These are phyloP conservation scores for Platyura marginata DNA, from an alignment of 1,140 invertebrate genomes.

Conservation along the genomic window DNA sequence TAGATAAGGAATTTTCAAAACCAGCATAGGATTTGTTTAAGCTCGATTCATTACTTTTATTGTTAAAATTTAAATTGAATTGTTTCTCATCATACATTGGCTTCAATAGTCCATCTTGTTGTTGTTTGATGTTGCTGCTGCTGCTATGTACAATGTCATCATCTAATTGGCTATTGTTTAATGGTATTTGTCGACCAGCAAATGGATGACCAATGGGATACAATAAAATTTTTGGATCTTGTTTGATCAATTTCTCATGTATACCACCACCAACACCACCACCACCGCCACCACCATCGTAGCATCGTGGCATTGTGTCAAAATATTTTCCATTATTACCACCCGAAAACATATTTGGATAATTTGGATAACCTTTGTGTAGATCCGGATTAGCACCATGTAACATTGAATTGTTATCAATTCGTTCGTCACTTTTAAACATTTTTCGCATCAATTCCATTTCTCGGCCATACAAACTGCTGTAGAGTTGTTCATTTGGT, in stretches of 20 bases:
- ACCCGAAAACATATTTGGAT: not conserved
- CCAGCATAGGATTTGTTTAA: not conserved
- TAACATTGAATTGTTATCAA: not conserved
- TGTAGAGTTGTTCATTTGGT: conserved; percentile 1
- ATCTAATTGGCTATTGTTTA: not conserved
- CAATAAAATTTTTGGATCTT: not conserved
- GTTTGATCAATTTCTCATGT: not conserved
- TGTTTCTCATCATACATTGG: not conserved
- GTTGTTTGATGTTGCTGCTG: too few relatives aligned
- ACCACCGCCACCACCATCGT: too few relatives aligned
- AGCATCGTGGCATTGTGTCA: too few relatives aligned
- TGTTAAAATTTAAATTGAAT: not conserved
- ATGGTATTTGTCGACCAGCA: not conserved
- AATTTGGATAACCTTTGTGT: not conserved
- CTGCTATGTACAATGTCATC: not conserved
- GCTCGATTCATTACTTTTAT: not conserved
- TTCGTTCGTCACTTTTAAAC: not conserved
- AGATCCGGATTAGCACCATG: not conserved
- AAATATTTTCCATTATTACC: not conserved
- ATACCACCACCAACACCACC: too few relatives aligned
- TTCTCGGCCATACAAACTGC: not conserved
- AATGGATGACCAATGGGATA: not conserved
- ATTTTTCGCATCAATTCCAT: conserved; percentile 3
- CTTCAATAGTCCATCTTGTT: not conserved
- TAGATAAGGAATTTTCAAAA: not conserved